These are phyloP conservation scores for Amblyopsis rosae DNA, from an alignment of 2,113 vertebrate genomes.

Conservation along the genomic window DNA sequence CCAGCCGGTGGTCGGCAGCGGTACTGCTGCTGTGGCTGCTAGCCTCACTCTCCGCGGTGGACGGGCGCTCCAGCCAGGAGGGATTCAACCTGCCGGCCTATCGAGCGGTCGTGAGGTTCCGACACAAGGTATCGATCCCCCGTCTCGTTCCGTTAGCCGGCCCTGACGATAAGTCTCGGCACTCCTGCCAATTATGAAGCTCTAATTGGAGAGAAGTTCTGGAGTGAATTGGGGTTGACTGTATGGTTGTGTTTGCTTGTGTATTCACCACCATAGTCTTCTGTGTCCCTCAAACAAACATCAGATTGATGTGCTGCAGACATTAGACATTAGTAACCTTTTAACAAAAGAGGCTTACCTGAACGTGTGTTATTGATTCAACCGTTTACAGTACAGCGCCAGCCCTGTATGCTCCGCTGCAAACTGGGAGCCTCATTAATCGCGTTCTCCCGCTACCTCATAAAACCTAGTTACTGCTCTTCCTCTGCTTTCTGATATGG, in stretches of 20 bases:
- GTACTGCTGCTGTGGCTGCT: conserved; percentile 66
- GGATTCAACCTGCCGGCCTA: conserved; percentile 62
- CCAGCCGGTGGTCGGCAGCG: conserved; percentile 59
- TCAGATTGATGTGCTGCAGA: conserved; percentile 33
- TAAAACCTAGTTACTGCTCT: background rate
- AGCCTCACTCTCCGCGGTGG: conserved; percentile 41
- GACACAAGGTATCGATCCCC: conserved; percentile 80
- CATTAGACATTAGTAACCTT: background rate
- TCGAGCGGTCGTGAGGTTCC: conserved; percentile 77
- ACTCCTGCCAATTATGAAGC: conserved; percentile 51
- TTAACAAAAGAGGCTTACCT: conserved; percentile 32
- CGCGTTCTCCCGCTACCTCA: background rate
- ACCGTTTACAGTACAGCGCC: background rate
- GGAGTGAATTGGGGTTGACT: conserved; percentile 31
- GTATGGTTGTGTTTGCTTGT: conserved; percentile 28
- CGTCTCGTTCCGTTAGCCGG: conserved; percentile 46
- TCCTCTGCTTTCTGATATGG: background rate
- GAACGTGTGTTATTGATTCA: conserved; percentile 24
- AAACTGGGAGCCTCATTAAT: conserved; percentile 12
- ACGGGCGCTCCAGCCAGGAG: conserved; percentile 67
- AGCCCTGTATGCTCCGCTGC: background rate
- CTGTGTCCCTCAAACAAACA: conserved; percentile 41
- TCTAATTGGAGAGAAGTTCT: conserved; percentile 45
- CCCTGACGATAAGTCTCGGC: conserved; percentile 24
- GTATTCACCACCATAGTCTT: conserved; percentile 48